Base-by-base conservation (phyloP, 2,797 vertebrate species). In the Leptodactylus fallax region DNA sequence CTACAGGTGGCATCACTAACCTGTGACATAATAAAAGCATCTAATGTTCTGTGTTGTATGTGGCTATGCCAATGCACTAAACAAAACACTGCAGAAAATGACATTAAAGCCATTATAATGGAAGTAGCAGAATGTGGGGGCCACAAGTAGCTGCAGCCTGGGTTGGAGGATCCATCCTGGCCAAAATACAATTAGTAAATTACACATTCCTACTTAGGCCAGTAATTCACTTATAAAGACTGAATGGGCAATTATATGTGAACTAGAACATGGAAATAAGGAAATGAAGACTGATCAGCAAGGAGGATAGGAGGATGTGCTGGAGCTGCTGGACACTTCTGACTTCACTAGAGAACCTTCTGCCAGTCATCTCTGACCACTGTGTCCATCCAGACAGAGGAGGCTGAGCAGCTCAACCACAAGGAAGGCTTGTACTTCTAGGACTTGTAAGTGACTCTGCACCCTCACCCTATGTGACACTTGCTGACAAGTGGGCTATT, bases 271-370 rank as follows among this genome's bases (percentile, higher is more conserved):
- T 87, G 7, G 88, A 86, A 90, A 90, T 3, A 0, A 87, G 91
- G 93, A 94, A 94, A 93, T 91, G 90, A 90, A 77, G 92, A 71
- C 90, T 90, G 92, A 93, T 92, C 91, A 89, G 86, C 84, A 86
- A 87, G 63, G 76, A 78, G 0, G 0, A 0, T 49, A 25, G 2
- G 53, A 86, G 55, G 60, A 7, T 7, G 71, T 76, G 86, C 56
- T 88, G 53, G 47, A 61, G 67, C 45, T 6, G 0, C 85, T 81
- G 60, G 67, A 86, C 69, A 36, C 51, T 78, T n/a, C n/a, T n/a
- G n/a, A n/a, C n/a, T n/a, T 79, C 23, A 55, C 85, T 36, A 19
- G 21, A 60, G 76, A 45, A 21, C 27, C 45, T 58, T 21, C 65
- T 61, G 69, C 3, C 69, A 61, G 69, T 45, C 69, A 76, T 6